Evolutionary conservation across 1,140 invertebrate species (phyloP), one percentile per base, ranked within the genome.

Genomic region (Neodiprion fabricii): DNA sequence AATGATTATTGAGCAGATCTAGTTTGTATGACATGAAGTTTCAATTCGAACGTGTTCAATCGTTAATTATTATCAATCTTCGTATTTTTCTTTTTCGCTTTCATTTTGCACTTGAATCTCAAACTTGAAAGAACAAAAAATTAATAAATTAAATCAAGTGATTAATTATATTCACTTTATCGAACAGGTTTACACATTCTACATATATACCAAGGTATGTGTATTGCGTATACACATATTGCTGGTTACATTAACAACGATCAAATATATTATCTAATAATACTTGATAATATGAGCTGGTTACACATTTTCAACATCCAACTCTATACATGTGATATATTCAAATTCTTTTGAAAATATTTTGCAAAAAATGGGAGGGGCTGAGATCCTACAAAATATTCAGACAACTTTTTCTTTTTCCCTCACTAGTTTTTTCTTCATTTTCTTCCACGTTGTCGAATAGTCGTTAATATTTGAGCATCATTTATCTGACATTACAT

Each of bases 241-340:
- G 12, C 17, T 65, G 12, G 12, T 65, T 65, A 14, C 12, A 65
- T 65, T 65, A 65, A 65, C 17, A 17, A 17, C 17, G 61, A 14
- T 65, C 17, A 11, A 5, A 69, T 47, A 47, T 47, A 69, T 69
- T 69, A 69, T 69, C 67, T 69, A 69, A 69, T 23, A 69, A 69
- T 69, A 69, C 67, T 47, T 69, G 67, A 69, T 40, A 65, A 69
- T 47, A 47, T 69, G 67, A 69, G 67, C 67, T 47, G 11, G 67
- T 69, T 69, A 23, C 21, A 69, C 40, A 69, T 69, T 69, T 69
- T 69, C 67, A 69, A 69, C 67, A 69, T 69, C 67, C 67, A 69
- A 47, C 67, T 69, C 17, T 69, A 69, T 65, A 65, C 17, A 65
- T 40, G 28, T 40, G 28, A 40, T 40, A 40, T 40, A 40, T 17